Base-by-base conservation (phyloP, 30 jellyfish, hydroid and myxozoan genomes). In the Aurelia coerulea region DNA sequence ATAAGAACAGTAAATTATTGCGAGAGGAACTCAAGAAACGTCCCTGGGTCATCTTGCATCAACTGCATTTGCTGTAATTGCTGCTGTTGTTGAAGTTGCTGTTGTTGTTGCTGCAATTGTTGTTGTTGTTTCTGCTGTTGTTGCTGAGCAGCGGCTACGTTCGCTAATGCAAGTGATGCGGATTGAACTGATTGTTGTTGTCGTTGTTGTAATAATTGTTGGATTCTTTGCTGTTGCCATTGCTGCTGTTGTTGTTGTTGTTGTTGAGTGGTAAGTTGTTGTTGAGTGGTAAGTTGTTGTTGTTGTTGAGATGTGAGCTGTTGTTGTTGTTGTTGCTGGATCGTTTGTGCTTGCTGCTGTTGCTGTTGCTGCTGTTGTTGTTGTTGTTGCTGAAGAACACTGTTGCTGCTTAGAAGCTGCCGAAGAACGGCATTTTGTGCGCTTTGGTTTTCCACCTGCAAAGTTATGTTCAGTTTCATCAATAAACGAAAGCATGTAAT, bases 71-170 rank as follows among this genome's bases (percentile, higher is more conserved):
- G 81, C 17, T 71, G 81, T 35, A 71, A 46, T 46, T 46, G 56
- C 5, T 71, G 81, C 39, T 71, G 81, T 62, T 62, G 73, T 62
- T 62, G 73, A 6, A 6, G 73, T 31, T 62, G 73, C 15, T 62
- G 72, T 11, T 62, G 72, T 11, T 62, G 73, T 11, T 62, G 73
- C 73, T 62, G 73, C 15, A n/a, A 31, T 31, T 62, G 73, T 37
- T 71, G 73, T 37, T 71, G 81, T 63, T 71, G 81, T 63, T 68
- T 39, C 46, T 68, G 78, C 46, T 71, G 81, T 39, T 71, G 81
- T 39, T 71, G 81, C 65, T 71, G 81, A 15, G 81, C 81, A 32
- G 65, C 81, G 54, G 81, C 81, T 13, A 63, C 81, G 41, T 71
- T 71, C 37, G 81, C 81, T 63, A 71, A 42, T 29, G 81, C 81